A percentile compares a stretch with the other conserved stretches of the same genome.
Evolutionary conservation across 2,888 invertebrate species (phyloP).

Genomic region (Anarsia innoxiella): DNA sequence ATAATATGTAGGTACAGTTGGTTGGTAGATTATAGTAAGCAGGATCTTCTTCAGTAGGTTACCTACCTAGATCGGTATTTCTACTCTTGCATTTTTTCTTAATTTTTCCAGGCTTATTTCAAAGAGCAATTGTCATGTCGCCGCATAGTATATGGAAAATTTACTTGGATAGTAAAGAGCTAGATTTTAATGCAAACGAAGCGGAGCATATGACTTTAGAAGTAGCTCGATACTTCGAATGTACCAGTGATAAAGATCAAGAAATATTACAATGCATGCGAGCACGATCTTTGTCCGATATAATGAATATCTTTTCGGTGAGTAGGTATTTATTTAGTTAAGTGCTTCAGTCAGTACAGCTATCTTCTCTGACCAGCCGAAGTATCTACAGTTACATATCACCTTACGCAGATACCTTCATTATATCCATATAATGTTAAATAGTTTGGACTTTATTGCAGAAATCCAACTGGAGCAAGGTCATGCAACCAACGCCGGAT

Average conservation of each 20-base stretch:
- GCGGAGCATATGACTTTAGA: conserved; percentile 68
- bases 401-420: too few relatives aligned
- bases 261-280: conserved; percentile 78
- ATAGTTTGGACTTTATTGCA: conserved; percentile 29
- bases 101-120: conserved; percentile 71
- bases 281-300: conserved; percentile 73
- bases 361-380: too few relatives aligned
- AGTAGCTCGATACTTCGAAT: conserved; percentile 73
- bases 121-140: conserved; percentile 82
- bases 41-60: too few relatives aligned
- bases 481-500: conserved; percentile 79
- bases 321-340: conserved; percentile 8
- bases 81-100: neutral
- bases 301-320: conserved; percentile 67
- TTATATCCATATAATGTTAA: too few relatives aligned
- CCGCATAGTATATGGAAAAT: conserved; percentile 61
- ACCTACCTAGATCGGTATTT: neutral
- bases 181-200: conserved; percentile 32
- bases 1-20: neutral
- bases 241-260: conserved; percentile 59
- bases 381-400: neutral
- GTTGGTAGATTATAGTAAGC: neutral
- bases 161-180: conserved; percentile 32
- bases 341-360: neutral
- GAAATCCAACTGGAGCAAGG: conserved; percentile 74